phyloP scores from a whole-genome alignment of 2,888 invertebrate species.

The Ptychoptera albimana region DNA sequence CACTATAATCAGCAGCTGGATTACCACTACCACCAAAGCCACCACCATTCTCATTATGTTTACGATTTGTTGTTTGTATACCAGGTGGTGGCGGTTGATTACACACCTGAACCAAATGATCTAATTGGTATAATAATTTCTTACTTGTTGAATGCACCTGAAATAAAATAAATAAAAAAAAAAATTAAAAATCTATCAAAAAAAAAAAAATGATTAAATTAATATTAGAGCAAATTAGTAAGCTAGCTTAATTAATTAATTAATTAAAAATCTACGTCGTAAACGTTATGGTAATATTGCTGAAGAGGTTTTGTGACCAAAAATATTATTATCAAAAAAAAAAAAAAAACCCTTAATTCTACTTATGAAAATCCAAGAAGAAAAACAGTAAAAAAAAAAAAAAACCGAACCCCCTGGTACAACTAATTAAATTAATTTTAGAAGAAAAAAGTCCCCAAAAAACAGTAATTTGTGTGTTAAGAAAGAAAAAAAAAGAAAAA shows the following conservation, averaged over 20 bases:
- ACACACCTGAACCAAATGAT: constrained; percentile 90
- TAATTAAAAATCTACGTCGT: neutral
- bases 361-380: too few relatives aligned
- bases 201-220: neutral
- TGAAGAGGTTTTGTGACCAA: too few relatives aligned
- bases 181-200: constrained; percentile 10
- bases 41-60: constrained; percentile 29
- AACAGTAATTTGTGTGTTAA: too few relatives aligned
- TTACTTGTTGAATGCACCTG: constrained; percentile 75
- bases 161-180: constrained; percentile 43
- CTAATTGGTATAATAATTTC: constrained; percentile 86
- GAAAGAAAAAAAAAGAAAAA: too few relatives aligned
- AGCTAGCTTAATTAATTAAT: neutral
- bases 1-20: constrained; percentile 91
- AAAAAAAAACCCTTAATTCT: too few relatives aligned
- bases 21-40: constrained; percentile 30
- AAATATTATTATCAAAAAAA: too few relatives aligned
- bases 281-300: too few relatives aligned
- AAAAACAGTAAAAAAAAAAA: too few relatives aligned
- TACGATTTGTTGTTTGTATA: constrained; percentile 34
- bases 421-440: too few relatives aligned
- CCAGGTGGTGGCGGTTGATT: constrained; percentile 56
- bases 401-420: too few relatives aligned
- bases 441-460: too few relatives aligned
- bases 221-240: neutral